Conservation (phyloP, 1,140 invertebrate genomes). For the Teleogryllus occipitalis region DNA sequence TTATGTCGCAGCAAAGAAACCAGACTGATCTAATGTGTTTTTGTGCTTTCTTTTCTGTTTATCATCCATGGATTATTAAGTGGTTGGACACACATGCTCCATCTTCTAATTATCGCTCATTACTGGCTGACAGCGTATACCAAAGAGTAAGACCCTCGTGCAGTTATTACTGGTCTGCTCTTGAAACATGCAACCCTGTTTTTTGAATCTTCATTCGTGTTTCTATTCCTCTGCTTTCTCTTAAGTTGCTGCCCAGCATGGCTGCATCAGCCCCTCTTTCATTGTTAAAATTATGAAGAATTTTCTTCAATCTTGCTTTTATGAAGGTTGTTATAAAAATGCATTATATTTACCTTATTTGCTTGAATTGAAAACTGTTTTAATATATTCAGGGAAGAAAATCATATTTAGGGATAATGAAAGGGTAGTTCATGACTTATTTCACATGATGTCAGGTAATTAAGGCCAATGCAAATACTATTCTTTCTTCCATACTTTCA, state of each 20-base stretch:
- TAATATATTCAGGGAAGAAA: no score
- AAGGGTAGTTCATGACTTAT: no score
- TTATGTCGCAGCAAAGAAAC: not conserved
- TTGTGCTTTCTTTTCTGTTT: constrained; percentile 31
- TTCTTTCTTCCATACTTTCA: no score
- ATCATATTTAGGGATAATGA: no score
- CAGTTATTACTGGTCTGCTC: constrained; percentile 8
- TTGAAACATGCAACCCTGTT: not conserved
- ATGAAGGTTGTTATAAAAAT: no score
- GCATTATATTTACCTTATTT: no score
- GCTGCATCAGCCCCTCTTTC: not conserved
- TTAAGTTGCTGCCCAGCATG: not conserved
- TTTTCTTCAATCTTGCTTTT: no score
- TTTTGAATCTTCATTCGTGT: not conserved
- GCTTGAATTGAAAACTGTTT: no score
- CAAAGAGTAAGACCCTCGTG: constrained; percentile 20
- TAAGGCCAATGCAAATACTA: no score
- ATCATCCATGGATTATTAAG: constrained; percentile 35
- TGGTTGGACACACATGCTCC: constrained; percentile 58
- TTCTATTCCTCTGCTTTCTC: not conserved
- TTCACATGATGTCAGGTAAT: no score
- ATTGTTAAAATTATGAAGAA: not conserved
- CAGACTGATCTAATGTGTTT: constrained; percentile 27
- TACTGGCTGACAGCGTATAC: constrained; percentile 49
- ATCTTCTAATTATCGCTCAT: constrained; percentile 51